These are phyloP conservation scores for Ptyas mucosa DNA, from an alignment of 2,113 vertebrate genomes.

Conservation along the genomic window DNA sequence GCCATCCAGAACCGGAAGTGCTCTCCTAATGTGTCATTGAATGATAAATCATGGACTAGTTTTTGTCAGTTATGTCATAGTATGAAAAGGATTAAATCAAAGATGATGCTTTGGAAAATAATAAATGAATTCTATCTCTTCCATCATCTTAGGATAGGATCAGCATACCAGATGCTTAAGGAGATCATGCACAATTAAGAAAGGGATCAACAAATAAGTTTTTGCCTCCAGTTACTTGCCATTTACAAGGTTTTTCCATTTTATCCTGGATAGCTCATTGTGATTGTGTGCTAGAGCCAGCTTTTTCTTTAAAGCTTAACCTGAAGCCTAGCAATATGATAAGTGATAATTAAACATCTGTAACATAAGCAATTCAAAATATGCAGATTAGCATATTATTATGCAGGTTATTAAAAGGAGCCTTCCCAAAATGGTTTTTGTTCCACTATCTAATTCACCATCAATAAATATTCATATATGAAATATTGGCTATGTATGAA, in stretches of 20 bases:
- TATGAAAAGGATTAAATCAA: not conserved
- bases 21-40: not conserved
- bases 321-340: not conserved
- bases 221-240: not conserved
- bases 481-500: constrained; percentile 44
- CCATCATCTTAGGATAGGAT: not conserved
- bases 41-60: not conserved
- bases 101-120: not conserved
- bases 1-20: too few species aligned
- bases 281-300: not conserved
- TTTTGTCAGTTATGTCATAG: not conserved
- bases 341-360: constrained; percentile 18
- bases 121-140: not conserved
- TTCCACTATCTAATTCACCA: constrained; percentile 46
- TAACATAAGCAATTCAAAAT: constrained; percentile 10
- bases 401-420: not conserved
- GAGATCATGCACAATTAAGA: not conserved
- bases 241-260: not conserved
- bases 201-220: not conserved
- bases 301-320: not conserved
- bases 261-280: not conserved
- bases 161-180: not conserved
- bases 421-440: not conserved
- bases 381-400: not conserved
- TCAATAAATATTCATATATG: constrained; percentile 47